These are phyloP conservation scores for Thalassophryne amazonica DNA, from an alignment of 2,797 vertebrate species.

Conservation along the genomic window DNA sequence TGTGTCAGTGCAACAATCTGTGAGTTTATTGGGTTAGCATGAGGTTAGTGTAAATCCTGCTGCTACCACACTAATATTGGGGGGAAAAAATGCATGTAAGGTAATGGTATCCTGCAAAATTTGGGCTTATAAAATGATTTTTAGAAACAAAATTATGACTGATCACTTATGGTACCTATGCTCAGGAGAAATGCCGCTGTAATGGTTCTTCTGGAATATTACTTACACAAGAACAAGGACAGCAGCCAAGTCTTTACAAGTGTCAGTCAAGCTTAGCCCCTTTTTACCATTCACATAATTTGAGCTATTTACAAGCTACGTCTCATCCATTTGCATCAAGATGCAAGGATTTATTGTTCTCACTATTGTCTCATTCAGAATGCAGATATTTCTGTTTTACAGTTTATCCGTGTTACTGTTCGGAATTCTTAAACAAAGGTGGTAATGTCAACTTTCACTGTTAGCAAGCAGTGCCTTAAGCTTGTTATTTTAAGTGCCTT, in stretches of 20 bases:
- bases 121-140: too few species aligned
- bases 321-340: slow-evolving; percentile 19
- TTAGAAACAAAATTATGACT: too few species aligned
- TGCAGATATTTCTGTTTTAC: slow-evolving; percentile 47
- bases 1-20: too few species aligned
- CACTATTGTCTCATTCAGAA: slow-evolving; percentile 28
- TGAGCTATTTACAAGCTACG: slow-evolving; percentile 24
- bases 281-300: slow-evolving; percentile 38
- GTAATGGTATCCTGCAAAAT: neutral
- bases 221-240: slow-evolving; percentile 38
- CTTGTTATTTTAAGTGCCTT: slow-evolving; percentile 70
- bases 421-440: too few species aligned
- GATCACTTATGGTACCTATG: too few species aligned
- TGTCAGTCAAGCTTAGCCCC: slow-evolving; percentile 70
- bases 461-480: slow-evolving; percentile 46
- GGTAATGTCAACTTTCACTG: slow-evolving; percentile 62
- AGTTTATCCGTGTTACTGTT: slow-evolving; percentile 62
- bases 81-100: too few species aligned
- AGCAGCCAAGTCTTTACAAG: slow-evolving; percentile 51
- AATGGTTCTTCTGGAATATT: neutral
- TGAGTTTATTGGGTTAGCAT: too few species aligned
- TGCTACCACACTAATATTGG: neutral
- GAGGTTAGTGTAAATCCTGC: too few species aligned
- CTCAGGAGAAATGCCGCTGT: slow-evolving; percentile 3
- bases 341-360: slow-evolving; percentile 39